These are phyloP conservation scores for Mola mola DNA, from an alignment of 2,113 vertebrate genomes.

Conservation along the genomic window DNA sequence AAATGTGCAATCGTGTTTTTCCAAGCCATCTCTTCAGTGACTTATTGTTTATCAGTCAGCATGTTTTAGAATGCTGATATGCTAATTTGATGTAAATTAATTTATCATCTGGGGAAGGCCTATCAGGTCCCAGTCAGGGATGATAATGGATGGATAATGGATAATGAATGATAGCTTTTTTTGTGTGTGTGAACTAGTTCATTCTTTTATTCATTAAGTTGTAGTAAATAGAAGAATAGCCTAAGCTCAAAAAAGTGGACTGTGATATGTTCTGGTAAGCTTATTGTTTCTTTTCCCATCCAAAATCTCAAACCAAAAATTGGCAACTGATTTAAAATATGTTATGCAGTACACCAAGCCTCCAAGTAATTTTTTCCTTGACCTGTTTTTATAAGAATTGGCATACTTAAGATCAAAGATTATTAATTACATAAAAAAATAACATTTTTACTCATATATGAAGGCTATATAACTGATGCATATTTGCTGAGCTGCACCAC, in stretches of 20 bases:
- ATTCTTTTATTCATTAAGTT: constrained; percentile 21
- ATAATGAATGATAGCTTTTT: constrained; percentile 3
- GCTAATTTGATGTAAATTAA: too few relatives aligned
- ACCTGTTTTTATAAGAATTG: neutral
- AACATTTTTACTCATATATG: constrained; percentile 11
- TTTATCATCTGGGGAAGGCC: neutral
- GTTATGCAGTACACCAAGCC: constrained; percentile 6
- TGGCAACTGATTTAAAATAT: neutral
- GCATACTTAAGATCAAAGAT: constrained; percentile 14
- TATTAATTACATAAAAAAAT: constrained; percentile 31
- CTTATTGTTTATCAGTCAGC: neutral
- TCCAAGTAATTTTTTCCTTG: constrained; percentile 4
- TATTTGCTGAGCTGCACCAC: constrained; percentile 39
- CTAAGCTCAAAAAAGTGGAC: neutral
- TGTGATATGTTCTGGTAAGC: neutral
- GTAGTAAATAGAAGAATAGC: constrained; percentile 6
- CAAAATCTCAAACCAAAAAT: too few relatives aligned
- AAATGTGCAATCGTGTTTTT: neutral
- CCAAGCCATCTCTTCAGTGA: neutral
- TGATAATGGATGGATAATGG: constrained; percentile 4
- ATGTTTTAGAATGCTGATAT: too few relatives aligned
- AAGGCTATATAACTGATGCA: constrained; percentile 40
- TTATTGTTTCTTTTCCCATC: too few relatives aligned
- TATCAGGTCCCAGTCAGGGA: constrained; percentile 2
- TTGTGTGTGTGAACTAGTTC: constrained; percentile 1